Evolutionary conservation across 2,797 vertebrate species (phyloP).

Genomic region (Bradypodion ventrale): DNA sequence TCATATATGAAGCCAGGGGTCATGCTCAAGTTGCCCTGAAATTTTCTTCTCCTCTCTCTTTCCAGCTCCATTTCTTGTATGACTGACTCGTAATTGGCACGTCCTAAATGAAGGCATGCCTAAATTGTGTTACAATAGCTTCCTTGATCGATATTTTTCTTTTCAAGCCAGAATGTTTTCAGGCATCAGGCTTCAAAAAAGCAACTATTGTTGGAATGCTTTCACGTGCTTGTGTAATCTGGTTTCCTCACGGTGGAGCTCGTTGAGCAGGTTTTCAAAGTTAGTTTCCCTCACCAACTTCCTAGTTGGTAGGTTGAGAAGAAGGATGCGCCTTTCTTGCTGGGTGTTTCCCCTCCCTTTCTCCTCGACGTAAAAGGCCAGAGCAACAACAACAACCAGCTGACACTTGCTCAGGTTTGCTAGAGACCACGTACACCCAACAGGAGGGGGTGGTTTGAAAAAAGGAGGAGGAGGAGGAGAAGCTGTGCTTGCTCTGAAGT

Average conservation of each 20-base stretch:
- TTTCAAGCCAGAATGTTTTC: not conserved
- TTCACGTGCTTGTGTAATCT: constrained; percentile 53
- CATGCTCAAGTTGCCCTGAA: not conserved
- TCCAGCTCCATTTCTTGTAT: not conserved
- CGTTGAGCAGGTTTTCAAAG: constrained; percentile 18
- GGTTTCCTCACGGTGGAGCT: constrained; percentile 29
- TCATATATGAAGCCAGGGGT: not conserved
- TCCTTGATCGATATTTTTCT: not conserved
- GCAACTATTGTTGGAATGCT: not conserved
- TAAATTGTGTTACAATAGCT: not conserved
- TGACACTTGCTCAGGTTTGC: constrained; percentile 51
- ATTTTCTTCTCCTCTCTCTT: not conserved
- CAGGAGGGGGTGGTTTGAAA: not conserved
- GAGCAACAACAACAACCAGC: constrained; percentile 33
- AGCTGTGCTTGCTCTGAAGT: not conserved
- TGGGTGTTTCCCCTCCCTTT: constrained; percentile 40
- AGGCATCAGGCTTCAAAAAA: not conserved
- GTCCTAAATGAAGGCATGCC: not conserved
- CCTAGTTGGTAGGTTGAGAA: constrained; percentile 46
- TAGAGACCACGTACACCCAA: not conserved
- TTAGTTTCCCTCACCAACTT: not conserved
- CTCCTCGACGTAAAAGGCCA: not conserved
- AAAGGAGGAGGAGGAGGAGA: too few relatives aligned
- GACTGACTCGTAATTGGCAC: not conserved
- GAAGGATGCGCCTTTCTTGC: constrained; percentile 40